Conservation (phyloP, 2,113 vertebrate species). For the Platichthys flesus region DNA sequence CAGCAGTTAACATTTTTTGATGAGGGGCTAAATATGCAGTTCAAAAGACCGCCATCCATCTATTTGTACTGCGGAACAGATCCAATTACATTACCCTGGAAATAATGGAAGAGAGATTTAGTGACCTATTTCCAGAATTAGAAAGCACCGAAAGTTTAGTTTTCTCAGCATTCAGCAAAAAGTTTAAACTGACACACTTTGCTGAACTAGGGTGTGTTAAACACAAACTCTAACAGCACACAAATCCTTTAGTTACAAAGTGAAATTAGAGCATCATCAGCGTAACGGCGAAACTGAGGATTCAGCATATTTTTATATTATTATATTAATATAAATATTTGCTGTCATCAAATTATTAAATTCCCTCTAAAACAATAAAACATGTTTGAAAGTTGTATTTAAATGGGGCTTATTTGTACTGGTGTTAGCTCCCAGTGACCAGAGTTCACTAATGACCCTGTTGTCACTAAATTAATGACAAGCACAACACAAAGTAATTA, state of each 20-base stretch:
- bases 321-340: background rate
- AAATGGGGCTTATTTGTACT: background rate
- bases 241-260: no score
- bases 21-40: background rate
- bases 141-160: conserved; percentile 5
- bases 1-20: background rate
- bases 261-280: no score
- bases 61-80: conserved; percentile 5
- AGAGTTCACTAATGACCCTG: background rate
- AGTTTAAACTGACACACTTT: background rate
- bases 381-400: background rate
- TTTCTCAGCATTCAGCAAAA: conserved; percentile 9
- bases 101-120: background rate
- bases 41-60: conserved; percentile 5
- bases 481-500: background rate
- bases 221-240: no score
- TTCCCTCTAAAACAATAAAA: background rate
- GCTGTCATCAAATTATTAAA: background rate
- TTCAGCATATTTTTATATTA: background rate
- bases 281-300: no score
- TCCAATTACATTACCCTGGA: conserved; percentile 14
- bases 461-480: background rate
- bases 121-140: conserved; percentile 27
- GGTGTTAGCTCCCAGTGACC: background rate
- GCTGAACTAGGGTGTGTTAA: no score